Evolutionary conservation across 2,113 vertebrate species (phyloP), one percentile per base, ranked within the genome.

Genomic region (Patagioenas fasciata): DNA sequence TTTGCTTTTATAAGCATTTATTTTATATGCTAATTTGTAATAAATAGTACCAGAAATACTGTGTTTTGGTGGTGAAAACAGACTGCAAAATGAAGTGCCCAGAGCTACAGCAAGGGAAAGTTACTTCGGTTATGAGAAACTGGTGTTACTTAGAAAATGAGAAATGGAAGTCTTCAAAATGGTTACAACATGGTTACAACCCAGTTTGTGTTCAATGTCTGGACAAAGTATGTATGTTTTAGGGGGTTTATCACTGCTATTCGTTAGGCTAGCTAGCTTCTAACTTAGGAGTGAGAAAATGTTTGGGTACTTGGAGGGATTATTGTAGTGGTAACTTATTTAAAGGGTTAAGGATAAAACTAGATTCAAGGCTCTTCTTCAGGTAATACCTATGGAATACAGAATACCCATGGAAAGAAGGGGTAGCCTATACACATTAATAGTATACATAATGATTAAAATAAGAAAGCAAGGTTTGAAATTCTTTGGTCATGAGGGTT

Each of bases 101-200:
- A 6, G 1, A 7, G 20, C 23, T 64, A 65, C 2, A 56, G 17
- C 18, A 74, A 17, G 6, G 0, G 2, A 12, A 60, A 73, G 15
- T 48, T 70, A 50, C 32, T 31, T 51, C 7, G 25, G 66, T 23
- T 42, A 40, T 28, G 5, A 66, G 42, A 69, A 51, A 47, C 0
- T 4, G 29, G 16, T 69, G 26, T 29, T 53, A 5, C 10, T 19
- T 25, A 6, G 56, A 19, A 21, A 4, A 9, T 11, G 15, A 74
- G 15, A 61, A 67, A 77, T 8, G 6, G 5, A 50, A 32, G 34
- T 25, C 57, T 34, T 67, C 25, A 19, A 23, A 34, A 38, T 1
- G 8, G 17, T 47, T 62, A 16, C 15, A 24, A 15, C 15, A 3
- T 0, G 5, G 17, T 50, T 51, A 20, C 15, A n/a, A 1, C 13